A percentile compares a stretch with the other conserved stretches of the same genome.
Evolutionary conservation across 2,888 invertebrate species (phyloP).

Genomic region (Sacculina carcini): DNA sequence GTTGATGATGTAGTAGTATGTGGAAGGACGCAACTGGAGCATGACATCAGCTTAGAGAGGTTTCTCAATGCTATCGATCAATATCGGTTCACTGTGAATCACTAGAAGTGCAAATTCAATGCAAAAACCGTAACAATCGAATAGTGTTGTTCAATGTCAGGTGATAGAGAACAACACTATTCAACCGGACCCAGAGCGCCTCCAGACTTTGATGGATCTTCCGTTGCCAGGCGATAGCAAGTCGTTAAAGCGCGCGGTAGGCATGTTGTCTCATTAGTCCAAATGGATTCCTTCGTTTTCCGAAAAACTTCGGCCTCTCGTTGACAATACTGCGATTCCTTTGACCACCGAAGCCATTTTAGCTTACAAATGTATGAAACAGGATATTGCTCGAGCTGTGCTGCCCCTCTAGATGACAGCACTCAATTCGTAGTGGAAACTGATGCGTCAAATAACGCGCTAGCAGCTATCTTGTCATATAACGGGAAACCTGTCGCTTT

Average conservation of each 20-base stretch:
- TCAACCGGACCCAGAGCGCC: constrained; percentile 4
- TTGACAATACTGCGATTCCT: neutral
- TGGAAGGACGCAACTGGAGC: too few relatives aligned
- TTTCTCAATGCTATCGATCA: too few relatives aligned
- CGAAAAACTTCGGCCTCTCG: constrained; percentile 4
- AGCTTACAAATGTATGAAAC: neutral
- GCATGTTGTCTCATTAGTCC: constrained; percentile 7
- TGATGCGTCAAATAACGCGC: constrained; percentile 4
- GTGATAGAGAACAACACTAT: neutral
- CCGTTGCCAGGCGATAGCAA: neutral
- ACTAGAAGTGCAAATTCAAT: too few relatives aligned
- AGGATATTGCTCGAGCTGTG: constrained; percentile 1
- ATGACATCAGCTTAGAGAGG: too few relatives aligned
- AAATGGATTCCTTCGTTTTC: constrained; percentile 2
- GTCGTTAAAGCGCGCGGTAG: neutral
- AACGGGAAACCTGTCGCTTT: constrained; percentile 5
- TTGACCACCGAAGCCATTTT: neutral
- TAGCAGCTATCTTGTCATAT: constrained; percentile 3
- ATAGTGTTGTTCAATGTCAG: too few relatives aligned
- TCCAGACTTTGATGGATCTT: constrained; percentile 1
- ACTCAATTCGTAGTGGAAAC: constrained; percentile 5
- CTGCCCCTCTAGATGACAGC: neutral
- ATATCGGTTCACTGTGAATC: too few relatives aligned
- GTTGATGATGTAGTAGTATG: too few relatives aligned
- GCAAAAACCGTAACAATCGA: too few relatives aligned